Evolutionary conservation across 2,113 vertebrate species (phyloP).

Genomic region (Hippocampus comes): DNA sequence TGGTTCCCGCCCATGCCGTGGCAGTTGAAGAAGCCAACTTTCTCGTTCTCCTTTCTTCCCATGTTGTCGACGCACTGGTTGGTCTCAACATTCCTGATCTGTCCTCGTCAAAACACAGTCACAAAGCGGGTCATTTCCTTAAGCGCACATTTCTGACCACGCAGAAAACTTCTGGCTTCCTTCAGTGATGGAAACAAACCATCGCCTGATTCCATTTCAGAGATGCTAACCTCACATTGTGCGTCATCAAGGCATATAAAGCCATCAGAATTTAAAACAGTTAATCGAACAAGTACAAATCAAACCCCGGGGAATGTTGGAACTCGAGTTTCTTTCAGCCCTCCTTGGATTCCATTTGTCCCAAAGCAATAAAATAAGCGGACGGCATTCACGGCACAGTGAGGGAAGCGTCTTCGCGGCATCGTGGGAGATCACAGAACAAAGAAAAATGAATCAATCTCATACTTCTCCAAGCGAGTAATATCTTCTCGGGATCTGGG

Average conservation of each 20-base stretch:
- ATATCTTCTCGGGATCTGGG: slow-evolving; percentile 95
- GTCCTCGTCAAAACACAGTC: neutral
- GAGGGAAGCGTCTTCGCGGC: slow-evolving; percentile 17
- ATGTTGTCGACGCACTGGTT: slow-evolving; percentile 99
- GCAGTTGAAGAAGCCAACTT: slow-evolving; percentile 99
- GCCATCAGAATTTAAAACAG: too few species aligned
- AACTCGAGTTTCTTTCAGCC: slow-evolving; percentile 26
- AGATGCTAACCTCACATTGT: too few species aligned
- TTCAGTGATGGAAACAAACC: neutral
- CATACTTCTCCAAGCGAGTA: slow-evolving; percentile 96
- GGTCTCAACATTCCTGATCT: slow-evolving; percentile 98
- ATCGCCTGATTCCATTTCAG: too few species aligned
- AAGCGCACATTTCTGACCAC: neutral
- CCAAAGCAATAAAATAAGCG: slow-evolving; percentile 4
- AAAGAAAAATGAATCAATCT: slow-evolving; percentile 34
- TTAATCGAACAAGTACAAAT: slow-evolving; percentile 5
- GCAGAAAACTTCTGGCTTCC: neutral
- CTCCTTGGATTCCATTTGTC: slow-evolving; percentile 28
- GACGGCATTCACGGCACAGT: slow-evolving; percentile 18
- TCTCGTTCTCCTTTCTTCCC: slow-evolving; percentile 97
- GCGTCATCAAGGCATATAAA: too few species aligned
- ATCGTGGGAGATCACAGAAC: slow-evolving; percentile 35
- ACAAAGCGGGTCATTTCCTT: neutral
- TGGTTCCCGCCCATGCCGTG: slow-evolving; percentile 98
- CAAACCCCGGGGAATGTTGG: slow-evolving; percentile 19